Conservation (phyloP, 2,797 vertebrate species). For the Sphenopsis melanotis region DNA sequence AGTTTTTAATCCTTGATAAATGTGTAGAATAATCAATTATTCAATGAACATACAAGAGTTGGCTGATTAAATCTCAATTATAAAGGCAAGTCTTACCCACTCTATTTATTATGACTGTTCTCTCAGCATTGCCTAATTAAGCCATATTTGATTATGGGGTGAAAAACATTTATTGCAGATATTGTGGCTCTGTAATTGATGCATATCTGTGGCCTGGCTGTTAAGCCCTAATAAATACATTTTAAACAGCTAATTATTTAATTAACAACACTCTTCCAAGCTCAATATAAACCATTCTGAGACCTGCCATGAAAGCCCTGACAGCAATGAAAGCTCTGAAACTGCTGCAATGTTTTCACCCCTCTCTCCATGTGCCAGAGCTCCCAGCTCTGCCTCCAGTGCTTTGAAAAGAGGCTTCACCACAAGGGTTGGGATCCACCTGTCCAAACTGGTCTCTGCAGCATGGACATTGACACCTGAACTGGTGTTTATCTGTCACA, state of each 20-base stretch:
- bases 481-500: too few relatives aligned
- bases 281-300: not conserved
- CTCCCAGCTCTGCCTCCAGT: not conserved
- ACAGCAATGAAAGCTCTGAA: not conserved
- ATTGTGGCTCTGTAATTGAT: conserved; percentile 59
- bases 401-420: not conserved
- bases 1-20: conserved; percentile 68
- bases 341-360: not conserved
- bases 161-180: conserved; percentile 63
- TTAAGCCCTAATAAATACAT: conserved; percentile 41
- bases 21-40: conserved; percentile 64
- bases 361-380: accelerated
- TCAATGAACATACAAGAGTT: conserved; percentile 54
- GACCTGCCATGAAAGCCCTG: not conserved
- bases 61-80: conserved; percentile 69
- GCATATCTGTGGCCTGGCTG: conserved; percentile 30
- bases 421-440: not conserved
- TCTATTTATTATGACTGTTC: conserved; percentile 42
- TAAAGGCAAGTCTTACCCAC: conserved; percentile 41
- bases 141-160: conserved; percentile 58
- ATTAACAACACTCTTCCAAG: conserved; percentile 34
- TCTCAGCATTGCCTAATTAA: conserved; percentile 63
- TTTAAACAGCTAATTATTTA: conserved; percentile 63
- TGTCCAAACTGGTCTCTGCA: not conserved
- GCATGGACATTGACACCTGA: accelerated